Percentiles rank a stretch among this genome's conserved stretches.
Conservation (phyloP, 2,113 vertebrate species). For the Gymnorhina tibicen region DNA sequence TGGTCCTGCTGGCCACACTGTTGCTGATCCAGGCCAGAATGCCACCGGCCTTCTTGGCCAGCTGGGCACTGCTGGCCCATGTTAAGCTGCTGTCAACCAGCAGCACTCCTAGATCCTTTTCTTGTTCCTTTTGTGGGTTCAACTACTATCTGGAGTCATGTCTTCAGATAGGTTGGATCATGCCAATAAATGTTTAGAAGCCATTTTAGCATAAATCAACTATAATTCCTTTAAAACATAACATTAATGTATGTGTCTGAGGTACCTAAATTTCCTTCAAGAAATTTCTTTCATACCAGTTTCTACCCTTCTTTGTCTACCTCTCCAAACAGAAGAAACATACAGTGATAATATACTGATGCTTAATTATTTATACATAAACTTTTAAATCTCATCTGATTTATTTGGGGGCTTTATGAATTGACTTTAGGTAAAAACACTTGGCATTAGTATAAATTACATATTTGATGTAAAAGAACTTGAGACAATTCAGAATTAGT, state of each 20-base stretch:
- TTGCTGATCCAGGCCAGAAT: not conserved
- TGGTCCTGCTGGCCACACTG: not conserved
- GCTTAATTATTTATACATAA: not conserved
- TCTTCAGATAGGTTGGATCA: not conserved
- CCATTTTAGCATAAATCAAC: not conserved
- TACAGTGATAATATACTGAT: not conserved
- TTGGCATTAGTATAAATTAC: not conserved
- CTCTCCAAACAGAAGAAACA: not conserved
- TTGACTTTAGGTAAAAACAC: not conserved
- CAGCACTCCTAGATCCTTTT: not conserved
- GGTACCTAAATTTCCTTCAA: not conserved
- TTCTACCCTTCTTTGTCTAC: not conserved
- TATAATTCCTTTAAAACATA: not conserved
- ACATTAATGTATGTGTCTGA: not conserved
- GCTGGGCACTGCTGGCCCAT: not conserved
- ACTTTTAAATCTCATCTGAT: not conserved
- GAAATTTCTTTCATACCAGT: not conserved
- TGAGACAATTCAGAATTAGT: not conserved
- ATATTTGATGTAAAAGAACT: not conserved
- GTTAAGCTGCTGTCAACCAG: not conserved
- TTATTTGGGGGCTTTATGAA: not conserved
- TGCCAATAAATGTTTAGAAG: not conserved
- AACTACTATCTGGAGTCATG: not conserved
- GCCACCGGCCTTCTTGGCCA: not conserved
- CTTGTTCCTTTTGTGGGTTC: not conserved